These are phyloP conservation scores for Lobophora halterata DNA, from an alignment of 2,888 invertebrate species.

Conservation along the genomic window DNA sequence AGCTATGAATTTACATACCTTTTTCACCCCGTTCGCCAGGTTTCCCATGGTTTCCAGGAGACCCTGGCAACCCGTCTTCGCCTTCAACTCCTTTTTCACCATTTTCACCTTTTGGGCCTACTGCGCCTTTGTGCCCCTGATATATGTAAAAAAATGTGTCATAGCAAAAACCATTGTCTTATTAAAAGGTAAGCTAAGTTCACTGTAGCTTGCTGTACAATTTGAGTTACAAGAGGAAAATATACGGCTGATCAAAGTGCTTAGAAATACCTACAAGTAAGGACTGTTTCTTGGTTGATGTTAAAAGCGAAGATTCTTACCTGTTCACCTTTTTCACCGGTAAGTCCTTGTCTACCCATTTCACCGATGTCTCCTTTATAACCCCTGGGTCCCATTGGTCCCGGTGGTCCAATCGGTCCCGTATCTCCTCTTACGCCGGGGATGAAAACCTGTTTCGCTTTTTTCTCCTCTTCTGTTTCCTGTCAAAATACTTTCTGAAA, in stretches of 20 bases:
- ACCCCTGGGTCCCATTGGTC: constrained; percentile 81
- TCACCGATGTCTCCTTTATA: constrained; percentile 80
- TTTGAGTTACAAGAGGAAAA: no score
- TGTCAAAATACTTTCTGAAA: constrained; percentile 51
- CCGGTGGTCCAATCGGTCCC: constrained; percentile 60
- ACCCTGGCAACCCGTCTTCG: constrained; percentile 83
- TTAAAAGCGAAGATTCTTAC: no score
- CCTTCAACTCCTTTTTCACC: constrained; percentile 77
- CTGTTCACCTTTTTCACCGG: constrained; percentile 73
- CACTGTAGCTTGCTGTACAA: no score
- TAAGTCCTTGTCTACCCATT: constrained; percentile 64
- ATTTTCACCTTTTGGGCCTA: constrained; percentile 49
- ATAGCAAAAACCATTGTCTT: no score
- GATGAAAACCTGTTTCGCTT: constrained; percentile 39
- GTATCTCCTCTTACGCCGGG: constrained; percentile 49
- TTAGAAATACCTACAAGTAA: no score
- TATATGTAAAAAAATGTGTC: constrained; percentile 34
- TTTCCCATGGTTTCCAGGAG: constrained; percentile 86
- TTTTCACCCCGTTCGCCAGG: constrained; percentile 81
- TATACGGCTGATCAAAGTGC: no score
- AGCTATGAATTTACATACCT: constrained; percentile 29
- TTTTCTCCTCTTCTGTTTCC: constrained; percentile 49
- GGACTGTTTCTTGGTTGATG: no score
- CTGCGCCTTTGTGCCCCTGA: constrained; percentile 42
- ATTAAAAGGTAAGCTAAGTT: no score